Percentiles rank a stretch among this genome's conserved stretches.
Evolutionary conservation across 2,888 invertebrate species (phyloP).

Genomic region (Macaria notata): DNA sequence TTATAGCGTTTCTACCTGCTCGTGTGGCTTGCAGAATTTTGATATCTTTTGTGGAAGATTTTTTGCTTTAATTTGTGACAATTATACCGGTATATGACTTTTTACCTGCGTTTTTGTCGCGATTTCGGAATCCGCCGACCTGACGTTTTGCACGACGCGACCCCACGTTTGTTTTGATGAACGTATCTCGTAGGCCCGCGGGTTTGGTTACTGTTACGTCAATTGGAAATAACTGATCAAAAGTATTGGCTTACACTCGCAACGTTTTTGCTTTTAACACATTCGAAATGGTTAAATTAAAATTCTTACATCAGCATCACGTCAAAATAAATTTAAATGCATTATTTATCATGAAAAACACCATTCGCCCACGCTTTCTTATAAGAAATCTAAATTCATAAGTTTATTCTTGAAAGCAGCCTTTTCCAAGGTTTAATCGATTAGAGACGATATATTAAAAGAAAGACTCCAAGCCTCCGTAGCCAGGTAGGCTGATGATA

Average conservation of each 20-base stretch:
- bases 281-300: too few relatives aligned
- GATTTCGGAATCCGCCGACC: constrained; percentile 55
- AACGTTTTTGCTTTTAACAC: constrained; percentile 23
- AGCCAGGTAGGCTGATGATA: constrained; percentile 77
- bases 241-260: constrained; percentile 38
- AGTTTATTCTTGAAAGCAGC: constrained; percentile 20
- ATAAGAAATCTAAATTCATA: constrained; percentile 21
- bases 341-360: too few relatives aligned
- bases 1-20: constrained; percentile 75
- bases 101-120: constrained; percentile 74
- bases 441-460: constrained; percentile 73
- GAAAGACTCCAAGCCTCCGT: constrained; percentile 52
- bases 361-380: constrained; percentile 9
- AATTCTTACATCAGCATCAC: not conserved
- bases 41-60: constrained; percentile 76
- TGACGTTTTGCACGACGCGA: constrained; percentile 68
- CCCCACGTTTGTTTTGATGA: constrained; percentile 69
- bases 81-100: constrained; percentile 82
- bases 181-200: constrained; percentile 37
- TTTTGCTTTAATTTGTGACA: constrained; percentile 83
- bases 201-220: constrained; percentile 60
- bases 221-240: constrained; percentile 39
- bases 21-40: constrained; percentile 82
- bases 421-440: constrained; percentile 62
- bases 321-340: not conserved